Conservation (phyloP, 1,140 invertebrate species). For the Drosophila rhopaloa region DNA sequence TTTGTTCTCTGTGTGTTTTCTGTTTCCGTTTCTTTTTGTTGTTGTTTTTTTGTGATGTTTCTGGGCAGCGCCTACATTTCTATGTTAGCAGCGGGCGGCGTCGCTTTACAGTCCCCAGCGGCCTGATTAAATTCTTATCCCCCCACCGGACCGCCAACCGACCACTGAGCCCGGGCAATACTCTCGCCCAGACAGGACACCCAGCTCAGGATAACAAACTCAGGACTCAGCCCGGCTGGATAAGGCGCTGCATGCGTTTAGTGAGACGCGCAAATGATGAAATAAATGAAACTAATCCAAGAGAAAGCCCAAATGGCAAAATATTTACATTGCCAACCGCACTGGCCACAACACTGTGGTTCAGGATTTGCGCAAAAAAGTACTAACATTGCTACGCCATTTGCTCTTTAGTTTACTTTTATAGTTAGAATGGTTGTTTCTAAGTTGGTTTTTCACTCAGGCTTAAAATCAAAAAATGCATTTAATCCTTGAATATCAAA, state of each 20-base stretch:
- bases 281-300: slow-evolving; percentile 83
- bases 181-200: slow-evolving; percentile 21
- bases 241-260: slow-evolving; percentile 67
- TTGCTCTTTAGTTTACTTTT: no score
- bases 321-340: slow-evolving; percentile 78
- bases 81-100: slow-evolving; percentile 38
- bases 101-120: slow-evolving; percentile 78
- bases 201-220: slow-evolving; percentile 1
- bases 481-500: no score
- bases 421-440: no score
- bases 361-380: not conserved
- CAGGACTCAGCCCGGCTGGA: slow-evolving; percentile 1
- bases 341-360: slow-evolving; percentile 48
- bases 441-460: no score
- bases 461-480: no score
- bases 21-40: slow-evolving; percentile 29
- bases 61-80: slow-evolving; percentile 53
- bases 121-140: slow-evolving; percentile 78
- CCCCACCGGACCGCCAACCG: slow-evolving; percentile 24
- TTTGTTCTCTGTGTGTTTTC: slow-evolving; percentile 24
- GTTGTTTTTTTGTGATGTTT: slow-evolving; percentile 3
- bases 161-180: slow-evolving; percentile 14
- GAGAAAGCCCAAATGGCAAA: slow-evolving; percentile 80
- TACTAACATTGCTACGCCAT: no score
- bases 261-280: slow-evolving; percentile 77